These are phyloP conservation scores for Cheilosia grossa DNA, from an alignment of 2,888 invertebrate species.

Conservation along the genomic window DNA sequence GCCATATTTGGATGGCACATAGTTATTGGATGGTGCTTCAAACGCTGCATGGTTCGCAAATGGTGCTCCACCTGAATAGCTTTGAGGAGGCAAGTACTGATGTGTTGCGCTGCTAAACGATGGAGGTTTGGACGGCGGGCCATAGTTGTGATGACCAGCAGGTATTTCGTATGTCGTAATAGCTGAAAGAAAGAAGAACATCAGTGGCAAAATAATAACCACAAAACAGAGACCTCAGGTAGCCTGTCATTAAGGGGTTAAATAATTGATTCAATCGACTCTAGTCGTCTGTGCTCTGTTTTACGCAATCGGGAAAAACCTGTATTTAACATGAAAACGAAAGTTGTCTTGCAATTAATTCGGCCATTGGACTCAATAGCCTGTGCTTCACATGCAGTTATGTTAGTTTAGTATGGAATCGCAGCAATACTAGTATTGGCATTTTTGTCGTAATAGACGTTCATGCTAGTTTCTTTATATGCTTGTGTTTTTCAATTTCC, in stretches of 20 bases:
- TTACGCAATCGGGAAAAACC: slow-evolving; percentile 54
- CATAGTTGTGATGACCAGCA: slow-evolving; percentile 80
- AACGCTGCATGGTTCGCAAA: slow-evolving; percentile 82
- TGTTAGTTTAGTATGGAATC: slow-evolving; percentile 25
- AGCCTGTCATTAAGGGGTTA: slow-evolving; percentile 19
- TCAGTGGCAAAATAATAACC: neutral
- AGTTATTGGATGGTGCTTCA: slow-evolving; percentile 81
- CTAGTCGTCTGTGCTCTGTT: neutral
- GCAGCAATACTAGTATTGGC: slow-evolving; percentile 1
- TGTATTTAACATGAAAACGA: slow-evolving; percentile 62
- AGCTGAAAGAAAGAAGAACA: slow-evolving; percentile 77
- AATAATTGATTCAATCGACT: slow-evolving; percentile 47
- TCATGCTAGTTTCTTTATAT: slow-evolving; percentile 2
- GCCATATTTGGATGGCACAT: slow-evolving; percentile 81
- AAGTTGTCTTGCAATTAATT: slow-evolving; percentile 64
- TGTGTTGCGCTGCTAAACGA: slow-evolving; percentile 81
- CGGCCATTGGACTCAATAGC: slow-evolving; percentile 61
- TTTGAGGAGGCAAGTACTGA: slow-evolving; percentile 81
- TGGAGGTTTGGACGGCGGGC: slow-evolving; percentile 82
- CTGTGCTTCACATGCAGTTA: slow-evolving; percentile 35
- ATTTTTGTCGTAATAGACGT: slow-evolving; percentile 15
- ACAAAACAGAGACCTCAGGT: slow-evolving; percentile 22
- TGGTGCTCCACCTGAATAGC: slow-evolving; percentile 78
- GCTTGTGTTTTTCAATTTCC: slow-evolving; percentile 46
- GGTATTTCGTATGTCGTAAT: slow-evolving; percentile 82